A percentile compares a stretch with the other conserved stretches of the same genome.
Conservation (phyloP, 1,140 invertebrate genomes). For the Drosophila melanica region DNA sequence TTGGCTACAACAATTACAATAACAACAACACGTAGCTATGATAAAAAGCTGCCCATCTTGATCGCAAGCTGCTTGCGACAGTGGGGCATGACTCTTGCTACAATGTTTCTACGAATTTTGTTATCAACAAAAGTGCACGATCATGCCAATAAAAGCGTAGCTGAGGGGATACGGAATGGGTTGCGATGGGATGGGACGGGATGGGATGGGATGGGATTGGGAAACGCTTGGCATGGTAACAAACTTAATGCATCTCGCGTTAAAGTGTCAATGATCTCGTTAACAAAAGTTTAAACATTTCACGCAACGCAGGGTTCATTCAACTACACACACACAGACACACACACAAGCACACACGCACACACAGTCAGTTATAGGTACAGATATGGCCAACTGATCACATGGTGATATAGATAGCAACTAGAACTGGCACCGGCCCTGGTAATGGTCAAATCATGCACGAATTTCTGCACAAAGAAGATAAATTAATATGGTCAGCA, state of each 20-base stretch:
- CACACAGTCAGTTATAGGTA: not conserved
- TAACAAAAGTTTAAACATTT: slow-evolving; percentile 81
- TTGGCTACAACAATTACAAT: slow-evolving; percentile 1
- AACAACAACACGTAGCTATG: slow-evolving; percentile 3
- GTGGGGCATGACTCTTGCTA: slow-evolving; percentile 49
- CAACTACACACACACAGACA: slow-evolving; percentile 49
- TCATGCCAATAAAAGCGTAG: slow-evolving; percentile 75
- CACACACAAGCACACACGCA: not conserved
- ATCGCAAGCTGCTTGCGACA: slow-evolving; percentile 52
- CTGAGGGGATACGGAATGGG: slow-evolving; percentile 23
- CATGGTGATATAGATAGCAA: slow-evolving; percentile 43
- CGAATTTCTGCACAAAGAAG: slow-evolving; percentile 82
- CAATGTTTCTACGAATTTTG: slow-evolving; percentile 68
- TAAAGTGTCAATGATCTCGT: slow-evolving; percentile 82
- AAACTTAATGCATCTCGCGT: slow-evolving; percentile 82
- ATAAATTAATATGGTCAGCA: slow-evolving; percentile 84
- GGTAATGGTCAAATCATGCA: slow-evolving; percentile 83
- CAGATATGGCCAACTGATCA: slow-evolving; percentile 46
- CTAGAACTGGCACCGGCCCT: slow-evolving; percentile 21
- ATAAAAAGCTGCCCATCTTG: slow-evolving; percentile 40
- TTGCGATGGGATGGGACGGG: slow-evolving; percentile 29
- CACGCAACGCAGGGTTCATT: slow-evolving; percentile 74
- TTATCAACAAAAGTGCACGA: slow-evolving; percentile 80
- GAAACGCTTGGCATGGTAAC: slow-evolving; percentile 72
- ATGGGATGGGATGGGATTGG: slow-evolving; percentile 12